These are phyloP conservation scores for Tupaia tana DNA, from an alignment of 2,113 vertebrate genomes.

Conservation along the genomic window DNA sequence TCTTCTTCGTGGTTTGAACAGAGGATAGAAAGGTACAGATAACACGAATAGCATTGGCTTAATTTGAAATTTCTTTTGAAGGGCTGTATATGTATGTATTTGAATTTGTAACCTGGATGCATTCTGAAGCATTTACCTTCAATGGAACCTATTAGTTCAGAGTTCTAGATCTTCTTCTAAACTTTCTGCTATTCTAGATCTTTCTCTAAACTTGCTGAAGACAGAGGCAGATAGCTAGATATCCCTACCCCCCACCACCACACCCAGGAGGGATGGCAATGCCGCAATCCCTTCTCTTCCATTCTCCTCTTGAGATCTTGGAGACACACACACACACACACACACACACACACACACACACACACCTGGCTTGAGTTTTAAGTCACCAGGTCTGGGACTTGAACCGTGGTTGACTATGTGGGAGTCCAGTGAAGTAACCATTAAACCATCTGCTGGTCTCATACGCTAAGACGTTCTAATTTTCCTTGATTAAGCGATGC, in stretches of 20 bases:
- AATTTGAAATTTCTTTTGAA: conserved; percentile 12
- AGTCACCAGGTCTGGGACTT: too few relatives aligned
- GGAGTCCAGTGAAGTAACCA: too few relatives aligned
- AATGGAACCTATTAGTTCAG: neutral
- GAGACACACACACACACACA: too few relatives aligned
- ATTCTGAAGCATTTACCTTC: neutral
- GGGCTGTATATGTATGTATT: neutral
- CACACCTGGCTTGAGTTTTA: too few relatives aligned
- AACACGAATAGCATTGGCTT: neutral
- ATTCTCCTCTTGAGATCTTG: too few relatives aligned
- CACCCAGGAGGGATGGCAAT: too few relatives aligned
- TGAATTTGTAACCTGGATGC: neutral
- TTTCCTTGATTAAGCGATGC: neutral
- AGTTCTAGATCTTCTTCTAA: neutral
- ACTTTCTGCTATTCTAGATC: neutral
- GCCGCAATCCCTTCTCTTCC: too few relatives aligned
- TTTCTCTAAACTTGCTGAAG: neutral
- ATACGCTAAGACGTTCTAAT: neutral
- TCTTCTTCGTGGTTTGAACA: neutral
- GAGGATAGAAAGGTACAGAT: neutral
- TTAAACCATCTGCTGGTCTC: too few relatives aligned
- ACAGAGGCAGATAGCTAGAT: too few relatives aligned
- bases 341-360: too few relatives aligned
- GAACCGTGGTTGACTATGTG: too few relatives aligned
- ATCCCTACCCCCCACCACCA: too few relatives aligned